Conservation (phyloP, 2,888 invertebrate species). For the Meteorus cinctellus region DNA sequence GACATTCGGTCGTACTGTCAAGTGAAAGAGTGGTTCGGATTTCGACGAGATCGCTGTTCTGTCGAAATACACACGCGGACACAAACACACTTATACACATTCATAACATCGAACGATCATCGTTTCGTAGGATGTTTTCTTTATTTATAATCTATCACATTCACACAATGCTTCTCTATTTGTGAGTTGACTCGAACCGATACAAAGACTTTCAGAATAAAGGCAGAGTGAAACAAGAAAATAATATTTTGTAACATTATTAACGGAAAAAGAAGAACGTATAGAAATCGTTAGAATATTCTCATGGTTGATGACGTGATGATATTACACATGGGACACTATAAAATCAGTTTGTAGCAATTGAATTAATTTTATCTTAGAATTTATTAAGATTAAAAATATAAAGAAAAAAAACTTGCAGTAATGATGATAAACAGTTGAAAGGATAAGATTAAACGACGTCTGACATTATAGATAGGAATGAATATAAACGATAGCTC, state of each 20-base stretch:
- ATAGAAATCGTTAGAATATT: neutral
- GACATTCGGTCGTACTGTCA: constrained; percentile 72
- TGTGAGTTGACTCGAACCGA: neutral
- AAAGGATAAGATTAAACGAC: neutral
- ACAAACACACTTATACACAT: constrained; percentile 7
- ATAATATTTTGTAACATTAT: neutral
- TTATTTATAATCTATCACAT: neutral
- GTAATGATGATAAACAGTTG: too few relatives aligned
- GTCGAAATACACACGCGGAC: constrained; percentile 18
- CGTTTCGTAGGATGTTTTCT: constrained; percentile 14
- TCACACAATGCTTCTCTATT: neutral
- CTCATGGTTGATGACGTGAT: constrained; percentile 5
- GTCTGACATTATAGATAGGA: neutral
- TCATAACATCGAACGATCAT: constrained; percentile 3
- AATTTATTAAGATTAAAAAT: neutral
- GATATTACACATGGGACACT: neutral
- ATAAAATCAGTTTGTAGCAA: neutral
- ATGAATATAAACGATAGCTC: neutral
- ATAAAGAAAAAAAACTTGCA: neutral
- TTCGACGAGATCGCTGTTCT: constrained; percentile 64
- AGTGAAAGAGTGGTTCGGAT: constrained; percentile 70
- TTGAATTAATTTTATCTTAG: neutral
- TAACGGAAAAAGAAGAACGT: neutral
- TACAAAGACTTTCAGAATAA: neutral
- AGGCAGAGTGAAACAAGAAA: neutral